Conservation (phyloP, 2,113 vertebrate genomes). For the Theropithecus gelada region DNA sequence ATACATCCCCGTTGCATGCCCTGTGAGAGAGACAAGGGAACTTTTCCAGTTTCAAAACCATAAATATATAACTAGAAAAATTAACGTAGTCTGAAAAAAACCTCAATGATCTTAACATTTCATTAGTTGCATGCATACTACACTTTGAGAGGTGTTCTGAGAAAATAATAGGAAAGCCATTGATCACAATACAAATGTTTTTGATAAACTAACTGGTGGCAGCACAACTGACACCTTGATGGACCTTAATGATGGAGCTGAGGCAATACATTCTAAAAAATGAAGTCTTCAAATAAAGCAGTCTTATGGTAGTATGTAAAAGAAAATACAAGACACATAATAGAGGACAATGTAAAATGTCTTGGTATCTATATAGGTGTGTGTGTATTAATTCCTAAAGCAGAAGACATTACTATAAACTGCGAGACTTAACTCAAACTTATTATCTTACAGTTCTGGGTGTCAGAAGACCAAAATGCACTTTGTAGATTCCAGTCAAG, state of each 20-base stretch:
- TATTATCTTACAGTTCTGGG: background rate
- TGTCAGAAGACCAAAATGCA: background rate
- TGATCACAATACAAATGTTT: background rate
- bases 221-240: background rate
- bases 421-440: background rate
- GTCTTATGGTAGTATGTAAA: background rate
- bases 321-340: background rate
- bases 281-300: background rate
- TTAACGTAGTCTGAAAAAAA: background rate
- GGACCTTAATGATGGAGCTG: background rate
- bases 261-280: background rate
- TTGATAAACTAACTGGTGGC: background rate
- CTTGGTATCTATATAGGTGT: accelerated
- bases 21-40: no score
- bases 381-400: background rate
- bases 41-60: background rate
- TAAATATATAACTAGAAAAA: background rate
- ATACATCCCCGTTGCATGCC: accelerated
- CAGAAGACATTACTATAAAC: background rate
- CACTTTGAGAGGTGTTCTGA: background rate
- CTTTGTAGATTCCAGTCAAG: background rate
- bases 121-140: background rate
- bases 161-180: background rate
- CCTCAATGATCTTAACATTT: background rate
- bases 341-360: background rate